These are phyloP conservation scores for Isurus oxyrinchus DNA, from an alignment of 2,113 vertebrate genomes.

Conservation along the genomic window DNA sequence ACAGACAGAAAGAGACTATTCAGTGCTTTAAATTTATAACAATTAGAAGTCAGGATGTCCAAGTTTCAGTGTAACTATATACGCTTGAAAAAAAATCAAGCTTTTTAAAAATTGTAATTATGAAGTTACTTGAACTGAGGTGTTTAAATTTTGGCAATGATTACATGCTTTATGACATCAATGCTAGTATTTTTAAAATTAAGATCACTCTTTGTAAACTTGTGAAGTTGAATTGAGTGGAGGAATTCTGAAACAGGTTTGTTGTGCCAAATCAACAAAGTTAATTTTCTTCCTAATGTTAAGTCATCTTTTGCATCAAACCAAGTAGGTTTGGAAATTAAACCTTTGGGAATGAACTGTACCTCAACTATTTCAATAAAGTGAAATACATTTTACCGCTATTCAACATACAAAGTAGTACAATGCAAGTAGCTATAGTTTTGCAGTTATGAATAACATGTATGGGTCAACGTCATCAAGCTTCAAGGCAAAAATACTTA, in stretches of 20 bases:
- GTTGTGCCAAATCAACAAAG: not conserved
- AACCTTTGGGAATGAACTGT: not conserved
- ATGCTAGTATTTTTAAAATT: not conserved
- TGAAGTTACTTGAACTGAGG: not conserved
- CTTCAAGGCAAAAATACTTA: not conserved
- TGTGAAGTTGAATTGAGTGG: not conserved
- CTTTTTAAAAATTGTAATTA: not conserved
- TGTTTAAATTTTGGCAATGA: not conserved
- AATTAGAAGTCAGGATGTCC: not conserved
- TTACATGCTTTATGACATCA: not conserved
- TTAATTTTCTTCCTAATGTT: not conserved
- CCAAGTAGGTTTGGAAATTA: not conserved
- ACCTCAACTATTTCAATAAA: not conserved
- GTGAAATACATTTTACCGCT: not conserved
- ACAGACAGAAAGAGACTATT: not conserved
- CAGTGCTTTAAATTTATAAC: not conserved
- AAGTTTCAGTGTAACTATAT: not conserved
- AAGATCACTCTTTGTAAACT: not conserved
- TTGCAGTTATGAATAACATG: not conserved
- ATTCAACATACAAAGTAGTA: not conserved
- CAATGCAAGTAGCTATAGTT: not conserved
- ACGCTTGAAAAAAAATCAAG: not conserved
- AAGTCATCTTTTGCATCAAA: not conserved
- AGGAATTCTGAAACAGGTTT: not conserved
- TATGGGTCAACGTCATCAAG: not conserved